Conservation (phyloP, 2,797 vertebrate genomes). For the Sebastes taczanowskii region DNA sequence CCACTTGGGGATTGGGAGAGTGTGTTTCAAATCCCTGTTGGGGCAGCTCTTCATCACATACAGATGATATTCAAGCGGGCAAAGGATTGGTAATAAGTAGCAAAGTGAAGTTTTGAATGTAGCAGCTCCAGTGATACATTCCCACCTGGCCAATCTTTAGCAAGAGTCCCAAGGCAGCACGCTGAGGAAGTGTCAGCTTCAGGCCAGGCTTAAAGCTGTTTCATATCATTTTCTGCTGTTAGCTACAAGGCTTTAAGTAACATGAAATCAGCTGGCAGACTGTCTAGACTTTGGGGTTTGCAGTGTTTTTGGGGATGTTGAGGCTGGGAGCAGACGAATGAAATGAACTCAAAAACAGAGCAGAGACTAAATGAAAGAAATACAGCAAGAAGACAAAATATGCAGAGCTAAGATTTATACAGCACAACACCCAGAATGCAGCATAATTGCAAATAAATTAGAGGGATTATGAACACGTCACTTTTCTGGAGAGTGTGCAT, state of each 20-base stretch:
- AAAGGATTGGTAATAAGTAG: background rate
- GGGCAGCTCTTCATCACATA: background rate
- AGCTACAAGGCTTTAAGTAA: background rate
- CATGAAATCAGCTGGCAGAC: background rate
- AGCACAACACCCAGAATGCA: conserved; percentile 20
- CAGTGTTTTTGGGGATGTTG: background rate
- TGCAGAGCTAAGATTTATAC: conserved; percentile 1
- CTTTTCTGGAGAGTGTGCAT: conserved; percentile 45
- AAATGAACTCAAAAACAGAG: conserved; percentile 5
- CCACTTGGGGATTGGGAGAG: background rate
- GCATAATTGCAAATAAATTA: conserved; percentile 55
- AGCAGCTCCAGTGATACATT: background rate
- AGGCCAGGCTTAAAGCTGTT: background rate
- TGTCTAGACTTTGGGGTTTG: background rate
- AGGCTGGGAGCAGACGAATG: background rate
- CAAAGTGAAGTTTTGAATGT: background rate
- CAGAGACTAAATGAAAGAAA: background rate
- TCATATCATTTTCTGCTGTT: background rate
- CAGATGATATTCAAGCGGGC: background rate
- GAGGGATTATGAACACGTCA: conserved; percentile 37
- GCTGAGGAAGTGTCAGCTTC: too few relatives aligned
- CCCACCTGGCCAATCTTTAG: background rate
- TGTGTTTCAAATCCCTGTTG: background rate
- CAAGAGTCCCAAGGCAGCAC: too few relatives aligned
- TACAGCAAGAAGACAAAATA: background rate